Evolutionary conservation across 2,113 vertebrate genomes (phyloP).

Genomic region (Hucho hucho): DNA sequence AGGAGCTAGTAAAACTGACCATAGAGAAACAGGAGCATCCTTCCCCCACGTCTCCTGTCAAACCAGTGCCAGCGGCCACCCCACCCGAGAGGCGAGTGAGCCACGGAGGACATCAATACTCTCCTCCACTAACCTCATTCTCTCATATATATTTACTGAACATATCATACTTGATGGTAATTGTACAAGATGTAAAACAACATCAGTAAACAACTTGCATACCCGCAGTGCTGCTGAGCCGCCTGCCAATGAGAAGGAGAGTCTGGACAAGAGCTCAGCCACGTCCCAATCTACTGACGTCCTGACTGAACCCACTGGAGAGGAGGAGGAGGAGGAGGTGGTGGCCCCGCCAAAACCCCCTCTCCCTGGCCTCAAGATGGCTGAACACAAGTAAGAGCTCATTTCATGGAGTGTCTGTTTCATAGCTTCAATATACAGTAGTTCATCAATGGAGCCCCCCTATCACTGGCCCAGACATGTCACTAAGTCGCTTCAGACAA

Average conservation of each 20-base stretch:
- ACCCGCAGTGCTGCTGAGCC: too few species aligned
- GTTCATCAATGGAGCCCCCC: too few species aligned
- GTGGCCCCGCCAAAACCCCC: constrained; percentile 88
- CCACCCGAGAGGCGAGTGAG: too few species aligned
- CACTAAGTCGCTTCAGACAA: too few species aligned
- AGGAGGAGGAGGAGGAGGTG: constrained; percentile 58
- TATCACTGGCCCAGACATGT: too few species aligned
- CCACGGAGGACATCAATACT: too few species aligned
- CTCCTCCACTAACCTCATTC: too few species aligned
- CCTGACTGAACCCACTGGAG: constrained; percentile 63
- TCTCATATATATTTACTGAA: too few species aligned
- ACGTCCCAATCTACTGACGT: constrained; percentile 13
- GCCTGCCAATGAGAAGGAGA: too few species aligned
- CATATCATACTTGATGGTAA: too few species aligned
- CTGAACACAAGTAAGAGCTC: constrained; percentile 78
- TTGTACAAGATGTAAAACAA: too few species aligned
- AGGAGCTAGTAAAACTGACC: constrained; percentile 90
- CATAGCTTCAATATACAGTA: background rate
- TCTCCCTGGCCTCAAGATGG: constrained; percentile 81
- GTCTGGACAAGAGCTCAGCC: background rate
- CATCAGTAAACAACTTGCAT: too few species aligned
- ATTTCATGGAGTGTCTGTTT: background rate
- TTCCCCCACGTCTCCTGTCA: constrained; percentile 81
- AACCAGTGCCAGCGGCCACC: constrained; percentile 70
- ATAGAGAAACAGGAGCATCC: constrained; percentile 85